Evolutionary conservation across 2,888 invertebrate species (phyloP).

Genomic region (Dicyrtomina minuta): DNA sequence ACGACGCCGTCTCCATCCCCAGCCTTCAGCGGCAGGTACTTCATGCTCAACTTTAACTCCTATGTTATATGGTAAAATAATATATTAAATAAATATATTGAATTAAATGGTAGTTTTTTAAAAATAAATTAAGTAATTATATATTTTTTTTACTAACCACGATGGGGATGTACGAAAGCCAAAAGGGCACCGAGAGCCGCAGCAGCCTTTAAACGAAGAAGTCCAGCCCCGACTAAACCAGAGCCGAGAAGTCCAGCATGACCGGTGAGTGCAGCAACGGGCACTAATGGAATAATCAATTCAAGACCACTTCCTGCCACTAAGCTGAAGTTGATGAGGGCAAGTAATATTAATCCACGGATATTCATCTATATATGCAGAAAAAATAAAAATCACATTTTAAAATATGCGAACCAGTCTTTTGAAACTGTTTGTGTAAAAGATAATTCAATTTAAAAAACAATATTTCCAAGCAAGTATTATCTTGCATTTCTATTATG

Average conservation of each 20-base stretch:
- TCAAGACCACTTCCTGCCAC: constrained; percentile 35
- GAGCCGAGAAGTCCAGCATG: constrained; percentile 44
- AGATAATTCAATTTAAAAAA: too few species aligned
- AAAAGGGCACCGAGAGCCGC: constrained; percentile 35
- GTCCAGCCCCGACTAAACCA: constrained; percentile 46
- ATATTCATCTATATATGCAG: constrained; percentile 40
- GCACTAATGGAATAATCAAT: constrained; percentile 41
- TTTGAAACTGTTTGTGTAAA: too few species aligned
- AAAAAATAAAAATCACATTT: not conserved
- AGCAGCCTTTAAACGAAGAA: constrained; percentile 50
- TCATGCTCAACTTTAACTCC: constrained; percentile 32
- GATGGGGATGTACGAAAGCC: not conserved
- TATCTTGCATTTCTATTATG: too few species aligned
- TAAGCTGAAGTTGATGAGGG: constrained; percentile 39
- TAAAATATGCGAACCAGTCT: not conserved
- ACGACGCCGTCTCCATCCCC: constrained; percentile 37
- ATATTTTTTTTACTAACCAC: constrained; percentile 22
- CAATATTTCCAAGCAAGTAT: too few species aligned
- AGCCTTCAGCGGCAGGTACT: constrained; percentile 33
- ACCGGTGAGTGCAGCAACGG: constrained; percentile 48
- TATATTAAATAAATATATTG: too few species aligned
- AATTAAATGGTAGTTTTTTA: too few species aligned
- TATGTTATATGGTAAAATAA: too few species aligned
- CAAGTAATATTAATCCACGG: constrained; percentile 29
- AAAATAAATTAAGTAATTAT: too few species aligned